phyloP scores from a whole-genome alignment of 1,140 invertebrate species.

The Pseudomyrmex cubaensis region DNA sequence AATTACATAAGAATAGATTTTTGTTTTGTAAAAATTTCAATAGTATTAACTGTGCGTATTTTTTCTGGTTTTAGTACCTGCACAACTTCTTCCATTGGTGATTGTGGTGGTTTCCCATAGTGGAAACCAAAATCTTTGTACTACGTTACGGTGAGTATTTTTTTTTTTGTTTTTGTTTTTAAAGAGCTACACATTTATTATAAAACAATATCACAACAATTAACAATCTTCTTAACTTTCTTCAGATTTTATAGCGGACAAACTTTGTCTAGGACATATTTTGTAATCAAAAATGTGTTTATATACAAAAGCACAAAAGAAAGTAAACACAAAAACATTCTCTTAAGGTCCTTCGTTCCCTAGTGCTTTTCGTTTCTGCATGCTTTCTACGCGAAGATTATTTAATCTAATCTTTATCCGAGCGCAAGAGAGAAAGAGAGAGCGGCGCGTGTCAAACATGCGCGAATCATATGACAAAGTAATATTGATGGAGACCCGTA shows the following conservation, averaged over 20 bases:
- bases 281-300: background rate
- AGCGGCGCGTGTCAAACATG: background rate
- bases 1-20: background rate
- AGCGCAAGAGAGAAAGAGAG: background rate
- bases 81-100: constrained; percentile 71
- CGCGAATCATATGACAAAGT: background rate
- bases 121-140: constrained; percentile 78
- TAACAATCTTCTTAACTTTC: background rate
- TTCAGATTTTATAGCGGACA: background rate
- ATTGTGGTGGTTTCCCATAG: constrained; percentile 77
- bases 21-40: background rate
- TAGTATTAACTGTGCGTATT: constrained; percentile 12
- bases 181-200: background rate
- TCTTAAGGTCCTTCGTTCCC: background rate
- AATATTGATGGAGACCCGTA: constrained; percentile 2
- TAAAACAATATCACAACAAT: background rate
- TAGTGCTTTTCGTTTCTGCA: background rate
- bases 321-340: background rate
- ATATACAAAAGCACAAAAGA: background rate
- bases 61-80: constrained; percentile 61
- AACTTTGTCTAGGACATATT: background rate
- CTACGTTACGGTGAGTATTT: constrained; percentile 78
- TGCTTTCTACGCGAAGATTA: constrained; percentile 3
- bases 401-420: constrained; percentile 47
- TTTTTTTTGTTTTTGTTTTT: background rate